Percentiles rank a stretch among this genome's conserved stretches.
Conservation (phyloP, 2,888 invertebrate species). For the Drosophila kambysellisi region DNA sequence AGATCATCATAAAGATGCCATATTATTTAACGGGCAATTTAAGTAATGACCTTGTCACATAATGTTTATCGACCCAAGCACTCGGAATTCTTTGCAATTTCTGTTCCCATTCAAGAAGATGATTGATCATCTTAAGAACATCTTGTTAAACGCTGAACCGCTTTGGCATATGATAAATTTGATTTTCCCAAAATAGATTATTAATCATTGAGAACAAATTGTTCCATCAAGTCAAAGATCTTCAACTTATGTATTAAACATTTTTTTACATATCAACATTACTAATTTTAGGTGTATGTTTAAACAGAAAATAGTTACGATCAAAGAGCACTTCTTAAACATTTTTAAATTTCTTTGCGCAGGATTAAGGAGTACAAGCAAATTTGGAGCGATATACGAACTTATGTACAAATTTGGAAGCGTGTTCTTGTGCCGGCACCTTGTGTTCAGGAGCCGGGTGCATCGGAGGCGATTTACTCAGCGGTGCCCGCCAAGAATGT, state of each 20-base stretch:
- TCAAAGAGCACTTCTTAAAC: background rate
- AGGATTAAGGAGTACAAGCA: conserved; percentile 90
- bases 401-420: conserved; percentile 88
- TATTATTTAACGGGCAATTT: background rate
- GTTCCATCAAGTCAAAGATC: background rate
- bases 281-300: background rate
- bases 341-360: conserved; percentile 26
- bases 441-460: conserved; percentile 89
- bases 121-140: background rate
- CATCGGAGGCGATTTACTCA: conserved; percentile 89
- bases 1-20: background rate
- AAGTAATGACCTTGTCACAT: background rate
- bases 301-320: background rate
- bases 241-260: background rate
- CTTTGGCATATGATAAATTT: background rate
- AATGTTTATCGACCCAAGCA: background rate
- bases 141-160: background rate
- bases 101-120: background rate
- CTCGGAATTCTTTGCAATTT: background rate
- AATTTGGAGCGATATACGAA: conserved; percentile 90
- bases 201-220: background rate
- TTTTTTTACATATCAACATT: background rate
- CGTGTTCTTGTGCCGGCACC: conserved; percentile 89
- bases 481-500: conserved; percentile 87
- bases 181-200: background rate